Percentiles rank a stretch among this genome's conserved stretches.
Evolutionary conservation across 2,888 invertebrate genomes (phyloP).

Genomic region (Mylabris sibirica): DNA sequence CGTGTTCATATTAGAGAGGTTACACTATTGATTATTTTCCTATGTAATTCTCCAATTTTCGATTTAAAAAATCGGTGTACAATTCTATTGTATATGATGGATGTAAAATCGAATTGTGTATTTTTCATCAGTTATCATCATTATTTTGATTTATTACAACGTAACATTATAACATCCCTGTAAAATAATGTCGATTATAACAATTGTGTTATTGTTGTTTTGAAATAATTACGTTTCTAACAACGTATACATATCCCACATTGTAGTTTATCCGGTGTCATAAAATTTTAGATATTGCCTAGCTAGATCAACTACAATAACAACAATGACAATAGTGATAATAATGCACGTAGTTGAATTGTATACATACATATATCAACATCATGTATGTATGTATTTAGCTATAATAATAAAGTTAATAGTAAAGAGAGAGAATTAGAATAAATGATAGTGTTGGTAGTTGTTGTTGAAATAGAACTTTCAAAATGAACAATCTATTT

Average conservation of each 20-base stretch:
- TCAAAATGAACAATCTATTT: conserved; percentile 38
- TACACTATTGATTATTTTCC: too few species aligned
- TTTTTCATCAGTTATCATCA: not conserved
- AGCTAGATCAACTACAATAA: not conserved
- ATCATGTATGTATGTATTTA: not conserved
- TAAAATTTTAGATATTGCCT: conserved; percentile 2
- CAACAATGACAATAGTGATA: not conserved
- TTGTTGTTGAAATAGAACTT: conserved; percentile 20
- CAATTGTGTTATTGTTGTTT: not conserved
- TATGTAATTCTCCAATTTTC: too few species aligned
- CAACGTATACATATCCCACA: not conserved
- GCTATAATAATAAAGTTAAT: not conserved
- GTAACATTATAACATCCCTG: not conserved
- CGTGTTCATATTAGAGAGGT: too few species aligned
- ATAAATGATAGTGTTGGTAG: not conserved
- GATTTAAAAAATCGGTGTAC: too few species aligned
- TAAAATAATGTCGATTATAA: not conserved
- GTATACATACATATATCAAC: not conserved
- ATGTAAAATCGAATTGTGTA: not conserved
- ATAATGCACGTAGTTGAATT: not conserved
- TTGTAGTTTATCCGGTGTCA: not conserved
- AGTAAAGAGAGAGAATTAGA: not conserved
- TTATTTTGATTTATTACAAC: not conserved
- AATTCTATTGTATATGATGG: not conserved
- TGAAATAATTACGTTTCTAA: conserved; percentile 6